These are phyloP conservation scores for Oreochromis tanganicae DNA, from an alignment of 2,113 vertebrate genomes.

Conservation along the genomic window DNA sequence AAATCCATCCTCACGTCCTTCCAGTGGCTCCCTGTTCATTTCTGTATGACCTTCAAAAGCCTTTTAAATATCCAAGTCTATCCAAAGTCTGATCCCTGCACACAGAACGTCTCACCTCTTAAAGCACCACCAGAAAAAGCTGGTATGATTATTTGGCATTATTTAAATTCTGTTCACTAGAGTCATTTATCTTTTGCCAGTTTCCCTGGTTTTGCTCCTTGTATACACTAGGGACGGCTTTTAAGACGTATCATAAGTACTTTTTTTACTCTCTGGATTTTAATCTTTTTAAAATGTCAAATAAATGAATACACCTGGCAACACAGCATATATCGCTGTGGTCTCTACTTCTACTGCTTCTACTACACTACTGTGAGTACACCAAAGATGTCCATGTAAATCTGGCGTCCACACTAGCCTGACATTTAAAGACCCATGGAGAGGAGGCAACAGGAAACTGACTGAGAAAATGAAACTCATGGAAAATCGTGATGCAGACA, in stretches of 20 bases:
- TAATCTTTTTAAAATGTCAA: background rate
- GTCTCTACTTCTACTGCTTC: background rate
- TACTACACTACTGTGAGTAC: background rate
- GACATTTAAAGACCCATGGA: background rate
- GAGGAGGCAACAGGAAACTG: background rate
- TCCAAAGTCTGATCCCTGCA: background rate
- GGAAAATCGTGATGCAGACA: background rate
- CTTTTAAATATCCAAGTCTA: background rate
- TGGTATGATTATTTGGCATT: background rate
- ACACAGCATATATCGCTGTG: background rate
- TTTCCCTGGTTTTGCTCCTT: background rate
- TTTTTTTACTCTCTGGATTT: background rate
- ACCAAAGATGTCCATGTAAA: background rate
- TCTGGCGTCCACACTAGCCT: background rate
- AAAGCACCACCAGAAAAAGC: background rate
- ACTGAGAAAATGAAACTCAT: background rate
- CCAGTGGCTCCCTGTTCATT: background rate
- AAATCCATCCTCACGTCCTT: background rate
- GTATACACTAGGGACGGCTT: background rate
- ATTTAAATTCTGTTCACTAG: background rate
- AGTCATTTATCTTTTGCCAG: background rate
- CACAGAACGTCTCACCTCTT: background rate
- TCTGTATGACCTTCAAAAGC: background rate
- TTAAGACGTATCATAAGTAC: rapidly evolving
- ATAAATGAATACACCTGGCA: background rate